Base-by-base conservation (phyloP, 2,113 vertebrate genomes). In the Ceuthmochares aereus region DNA sequence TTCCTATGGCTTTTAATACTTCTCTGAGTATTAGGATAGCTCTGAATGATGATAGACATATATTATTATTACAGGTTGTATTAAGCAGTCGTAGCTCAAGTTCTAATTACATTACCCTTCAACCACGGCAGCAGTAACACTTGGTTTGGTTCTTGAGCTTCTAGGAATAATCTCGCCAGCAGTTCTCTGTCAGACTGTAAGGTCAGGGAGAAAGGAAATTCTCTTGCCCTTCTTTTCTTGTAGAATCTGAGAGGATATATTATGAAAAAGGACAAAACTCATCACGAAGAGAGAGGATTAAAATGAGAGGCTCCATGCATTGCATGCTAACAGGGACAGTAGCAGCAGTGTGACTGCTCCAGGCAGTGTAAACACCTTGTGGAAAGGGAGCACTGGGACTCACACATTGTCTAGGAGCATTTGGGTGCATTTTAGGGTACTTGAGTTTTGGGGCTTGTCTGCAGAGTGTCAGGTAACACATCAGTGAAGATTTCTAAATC, bases 1-100 rank as follows among this genome's bases (percentile, higher is more conserved):
- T 97, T 94, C 90, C 85, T 96, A 90, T 62, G 79, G 89, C 84
- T 96, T 96, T 95, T 91, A 91, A 92, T 94, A 85, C 75, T 75
- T 52, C 63, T 94, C 36, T 0, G 22, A 89, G 92, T 94, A 94
- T 87, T 72, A 84, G 92, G 92, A 86, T 89, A 93, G 94, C 86
- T 69, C 15, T 84, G 88, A 95, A 84, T 73, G 87, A 92, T 64
- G 89, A 94, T 84, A 56, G 92, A 56, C 69, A 78, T 95, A 85
- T 89, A 91, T 95, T 93, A 91, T 89, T 93, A 90, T 82, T 91
- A 84, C 45, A 83, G 78, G 52, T 89, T 88, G 81, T 79, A 79
- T 87, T 82, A 93, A 90, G 88, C 87, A 91, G 68, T 68, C 74
- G 23, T 83, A 89, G 73, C 90, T 95, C 87, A 89, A 64, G 60